Evolutionary conservation across 2,888 invertebrate genomes (phyloP).

Genomic region (Endotricha flammealis): DNA sequence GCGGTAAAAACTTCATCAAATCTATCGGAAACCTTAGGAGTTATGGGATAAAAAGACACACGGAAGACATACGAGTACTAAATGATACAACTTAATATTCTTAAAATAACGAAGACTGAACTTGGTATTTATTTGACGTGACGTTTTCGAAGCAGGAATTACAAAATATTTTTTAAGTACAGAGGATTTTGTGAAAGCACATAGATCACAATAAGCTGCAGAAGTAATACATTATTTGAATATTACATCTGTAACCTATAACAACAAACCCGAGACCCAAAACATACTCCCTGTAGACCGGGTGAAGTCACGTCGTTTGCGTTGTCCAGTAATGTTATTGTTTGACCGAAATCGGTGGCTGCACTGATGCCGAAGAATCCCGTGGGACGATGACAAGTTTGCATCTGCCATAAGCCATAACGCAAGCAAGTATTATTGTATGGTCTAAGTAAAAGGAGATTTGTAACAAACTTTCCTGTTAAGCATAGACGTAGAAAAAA

Average conservation of each 20-base stretch:
- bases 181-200: constrained; percentile 19
- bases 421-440: constrained; percentile 41
- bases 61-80: no score
- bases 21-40: no score
- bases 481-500: no score
- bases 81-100: no score
- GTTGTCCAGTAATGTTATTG: constrained; percentile 34
- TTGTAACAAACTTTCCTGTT: no score
- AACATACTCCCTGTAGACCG: constrained; percentile 24
- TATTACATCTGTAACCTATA: no score
- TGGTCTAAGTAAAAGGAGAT: constrained; percentile 23
- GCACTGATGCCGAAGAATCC: constrained; percentile 30
- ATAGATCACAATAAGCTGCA: constrained; percentile 39
- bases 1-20: no score
- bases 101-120: no score
- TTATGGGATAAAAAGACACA: no score
- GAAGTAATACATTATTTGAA: no score
- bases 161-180: constrained; percentile 22
- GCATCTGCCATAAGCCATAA: constrained; percentile 65
- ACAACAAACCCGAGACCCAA: constrained; percentile 57
- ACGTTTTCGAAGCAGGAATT: no score
- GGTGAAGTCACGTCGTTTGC: constrained; percentile 30
- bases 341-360: constrained; percentile 45
- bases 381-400: constrained; percentile 44
- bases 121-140: no score